Evolutionary conservation across 2,797 vertebrate species (phyloP).

Genomic region (Notolabrus celidotus): DNA sequence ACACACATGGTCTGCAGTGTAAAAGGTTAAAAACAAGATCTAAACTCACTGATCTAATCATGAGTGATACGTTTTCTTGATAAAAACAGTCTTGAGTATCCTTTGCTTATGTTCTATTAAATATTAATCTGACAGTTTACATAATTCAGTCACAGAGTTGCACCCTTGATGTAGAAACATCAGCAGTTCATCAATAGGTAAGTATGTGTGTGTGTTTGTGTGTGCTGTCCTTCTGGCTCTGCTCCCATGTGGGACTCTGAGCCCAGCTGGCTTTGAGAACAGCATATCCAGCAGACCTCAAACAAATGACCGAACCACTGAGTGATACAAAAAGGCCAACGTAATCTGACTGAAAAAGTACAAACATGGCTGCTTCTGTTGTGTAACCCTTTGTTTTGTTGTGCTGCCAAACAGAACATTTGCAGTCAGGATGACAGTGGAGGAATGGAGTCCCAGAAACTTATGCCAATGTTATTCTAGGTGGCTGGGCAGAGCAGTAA

Average conservation of each 20-base stretch:
- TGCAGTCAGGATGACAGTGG: conserved; percentile 1
- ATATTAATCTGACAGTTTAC: conserved; percentile 53
- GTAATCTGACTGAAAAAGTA: not conserved
- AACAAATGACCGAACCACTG: conserved; percentile 36
- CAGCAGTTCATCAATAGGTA: conserved; percentile 2
- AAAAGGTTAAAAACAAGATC: too few species aligned
- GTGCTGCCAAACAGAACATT: conserved; percentile 22
- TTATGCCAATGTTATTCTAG: conserved; percentile 47
- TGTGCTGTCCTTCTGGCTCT: conserved; percentile 9
- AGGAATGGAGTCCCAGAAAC: conserved; percentile 33
- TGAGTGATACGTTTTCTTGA: not conserved
- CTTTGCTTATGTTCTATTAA: conserved; percentile 25
- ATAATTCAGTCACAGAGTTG: conserved; percentile 54
- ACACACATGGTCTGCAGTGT: too few species aligned
- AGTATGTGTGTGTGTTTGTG: not conserved
- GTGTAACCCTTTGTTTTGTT: conserved; percentile 15
- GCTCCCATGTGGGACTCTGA: conserved; percentile 35
- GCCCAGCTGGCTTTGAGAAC: conserved; percentile 39
- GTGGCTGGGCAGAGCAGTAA: conserved; percentile 24
- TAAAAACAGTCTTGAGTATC: conserved; percentile 10
- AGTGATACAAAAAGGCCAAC: conserved; percentile 23
- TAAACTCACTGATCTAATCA: too few species aligned
- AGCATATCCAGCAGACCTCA: conserved; percentile 18
- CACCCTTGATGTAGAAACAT: conserved; percentile 18
- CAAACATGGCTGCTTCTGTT: conserved; percentile 4